phyloP scores from a whole-genome alignment of 2,888 invertebrate genomes.

The Nasonovia ribisnigri region DNA sequence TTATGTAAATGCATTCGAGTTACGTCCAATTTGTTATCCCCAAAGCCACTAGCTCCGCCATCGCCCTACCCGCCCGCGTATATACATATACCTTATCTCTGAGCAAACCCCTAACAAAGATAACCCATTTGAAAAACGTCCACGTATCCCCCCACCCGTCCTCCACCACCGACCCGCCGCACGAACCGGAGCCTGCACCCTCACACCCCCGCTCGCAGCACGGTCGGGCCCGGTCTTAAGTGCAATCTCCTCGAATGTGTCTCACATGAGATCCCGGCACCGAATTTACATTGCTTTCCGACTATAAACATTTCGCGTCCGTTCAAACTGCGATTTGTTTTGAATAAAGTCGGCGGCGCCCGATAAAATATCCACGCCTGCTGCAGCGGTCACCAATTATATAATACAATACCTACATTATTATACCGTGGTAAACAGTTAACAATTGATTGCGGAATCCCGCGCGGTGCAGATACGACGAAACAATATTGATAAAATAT shows the following conservation, averaged over 20 bases:
- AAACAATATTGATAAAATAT: neutral
- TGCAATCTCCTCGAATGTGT: conserved; percentile 62
- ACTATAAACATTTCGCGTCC: conserved; percentile 57
- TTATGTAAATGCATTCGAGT: conserved; percentile 67
- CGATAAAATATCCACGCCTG: too few relatives aligned
- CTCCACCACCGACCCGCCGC: neutral
- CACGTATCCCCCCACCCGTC: conserved; percentile 63
- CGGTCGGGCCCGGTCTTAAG: conserved; percentile 46
- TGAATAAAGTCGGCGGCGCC: neutral
- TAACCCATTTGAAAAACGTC: conserved; percentile 67
- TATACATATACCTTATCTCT: conserved; percentile 48
- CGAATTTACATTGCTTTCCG: conserved; percentile 61
- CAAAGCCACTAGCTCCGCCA: conserved; percentile 52
- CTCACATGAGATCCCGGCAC: conserved; percentile 54
- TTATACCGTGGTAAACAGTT: neutral
- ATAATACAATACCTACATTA: neutral
- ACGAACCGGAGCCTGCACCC: conserved; percentile 2
- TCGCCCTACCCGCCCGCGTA: neutral
- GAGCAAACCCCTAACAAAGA: conserved; percentile 66
- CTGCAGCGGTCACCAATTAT: too few relatives aligned
- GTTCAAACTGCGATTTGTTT: conserved; percentile 52
- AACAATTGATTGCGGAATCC: neutral
- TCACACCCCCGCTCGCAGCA: neutral
- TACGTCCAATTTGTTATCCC: conserved; percentile 67
- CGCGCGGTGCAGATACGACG: neutral